phyloP scores from a whole-genome alignment of 2,888 invertebrate species.

The Volucella zonaria region DNA sequence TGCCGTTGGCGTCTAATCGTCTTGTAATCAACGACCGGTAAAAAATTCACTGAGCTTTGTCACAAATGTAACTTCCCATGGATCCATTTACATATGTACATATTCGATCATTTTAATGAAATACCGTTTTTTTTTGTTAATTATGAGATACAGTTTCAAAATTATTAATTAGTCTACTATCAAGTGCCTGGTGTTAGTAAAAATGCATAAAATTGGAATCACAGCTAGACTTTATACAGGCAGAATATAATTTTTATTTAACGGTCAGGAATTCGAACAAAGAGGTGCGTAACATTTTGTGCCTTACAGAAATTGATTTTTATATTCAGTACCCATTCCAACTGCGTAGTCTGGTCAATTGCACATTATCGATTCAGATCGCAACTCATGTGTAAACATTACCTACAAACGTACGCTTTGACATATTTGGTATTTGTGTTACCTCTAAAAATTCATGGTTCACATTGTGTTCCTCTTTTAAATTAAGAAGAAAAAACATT shows the following conservation, averaged over 20 bases:
- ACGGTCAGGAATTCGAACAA: constrained; percentile 14
- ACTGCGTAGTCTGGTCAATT: not conserved
- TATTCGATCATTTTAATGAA: constrained; percentile 12
- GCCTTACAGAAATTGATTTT: constrained; percentile 18
- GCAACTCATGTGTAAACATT: no score
- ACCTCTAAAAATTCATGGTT: not conserved
- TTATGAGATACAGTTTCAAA: constrained; percentile 29
- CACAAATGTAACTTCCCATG: not conserved
- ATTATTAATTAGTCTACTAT: constrained; percentile 9
- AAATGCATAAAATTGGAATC: constrained; percentile 9
- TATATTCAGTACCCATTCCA: constrained; percentile 10
- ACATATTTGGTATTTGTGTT: constrained; percentile 5
- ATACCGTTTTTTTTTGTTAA: not conserved
- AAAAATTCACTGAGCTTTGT: no score
- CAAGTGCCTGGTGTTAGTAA: not conserved
- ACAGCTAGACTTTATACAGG: not conserved
- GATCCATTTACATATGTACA: constrained; percentile 2
- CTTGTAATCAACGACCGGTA: no score
- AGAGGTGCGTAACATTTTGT: not conserved
- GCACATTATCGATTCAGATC: no score
- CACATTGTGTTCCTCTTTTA: not conserved
- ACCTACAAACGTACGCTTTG: not conserved
- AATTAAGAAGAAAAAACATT: no score
- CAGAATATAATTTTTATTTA: constrained; percentile 2
- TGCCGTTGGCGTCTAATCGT: no score